Percentiles rank a stretch among this genome's conserved stretches.
These are phyloP conservation scores for Hafferia zeledoni DNA, from an alignment of 2,797 vertebrate genomes.

Conservation along the genomic window DNA sequence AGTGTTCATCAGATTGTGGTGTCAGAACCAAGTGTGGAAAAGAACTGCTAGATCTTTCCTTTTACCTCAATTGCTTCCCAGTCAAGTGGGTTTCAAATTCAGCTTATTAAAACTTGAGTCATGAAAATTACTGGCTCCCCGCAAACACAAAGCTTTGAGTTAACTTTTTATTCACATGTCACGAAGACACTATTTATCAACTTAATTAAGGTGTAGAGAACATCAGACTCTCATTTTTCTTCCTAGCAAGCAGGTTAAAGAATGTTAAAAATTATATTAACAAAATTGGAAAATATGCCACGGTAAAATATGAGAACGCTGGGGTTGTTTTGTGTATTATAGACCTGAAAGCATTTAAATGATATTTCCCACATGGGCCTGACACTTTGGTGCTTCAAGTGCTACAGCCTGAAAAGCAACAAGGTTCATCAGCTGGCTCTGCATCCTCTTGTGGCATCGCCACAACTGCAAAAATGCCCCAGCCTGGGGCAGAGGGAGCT, in stretches of 20 bases:
- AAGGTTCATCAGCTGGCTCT: neutral
- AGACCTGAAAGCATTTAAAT: neutral
- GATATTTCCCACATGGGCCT: neutral
- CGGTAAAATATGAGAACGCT: neutral
- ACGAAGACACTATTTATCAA: neutral
- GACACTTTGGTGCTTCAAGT: rapidly evolving
- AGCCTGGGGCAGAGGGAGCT: neutral
- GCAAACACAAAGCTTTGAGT: neutral
- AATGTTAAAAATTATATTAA: slow-evolving; percentile 9
- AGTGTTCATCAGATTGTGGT: neutral
- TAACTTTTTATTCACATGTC: neutral
- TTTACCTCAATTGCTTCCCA: neutral
- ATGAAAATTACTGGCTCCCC: neutral
- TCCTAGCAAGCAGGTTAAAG: slow-evolving; percentile 6
- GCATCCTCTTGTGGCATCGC: rapidly evolving
- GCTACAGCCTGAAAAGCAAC: neutral
- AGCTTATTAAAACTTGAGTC: slow-evolving; percentile 11
- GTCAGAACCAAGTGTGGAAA: neutral
- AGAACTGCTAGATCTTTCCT: neutral
- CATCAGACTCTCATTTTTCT: neutral
- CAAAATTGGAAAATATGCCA: neutral
- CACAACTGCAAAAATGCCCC: neutral
- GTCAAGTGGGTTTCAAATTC: neutral
- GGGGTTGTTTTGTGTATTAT: rapidly evolving
- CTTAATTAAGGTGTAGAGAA: neutral